These are phyloP conservation scores for Patella caerulea DNA, from an alignment of 2,888 invertebrate species.

Conservation along the genomic window DNA sequence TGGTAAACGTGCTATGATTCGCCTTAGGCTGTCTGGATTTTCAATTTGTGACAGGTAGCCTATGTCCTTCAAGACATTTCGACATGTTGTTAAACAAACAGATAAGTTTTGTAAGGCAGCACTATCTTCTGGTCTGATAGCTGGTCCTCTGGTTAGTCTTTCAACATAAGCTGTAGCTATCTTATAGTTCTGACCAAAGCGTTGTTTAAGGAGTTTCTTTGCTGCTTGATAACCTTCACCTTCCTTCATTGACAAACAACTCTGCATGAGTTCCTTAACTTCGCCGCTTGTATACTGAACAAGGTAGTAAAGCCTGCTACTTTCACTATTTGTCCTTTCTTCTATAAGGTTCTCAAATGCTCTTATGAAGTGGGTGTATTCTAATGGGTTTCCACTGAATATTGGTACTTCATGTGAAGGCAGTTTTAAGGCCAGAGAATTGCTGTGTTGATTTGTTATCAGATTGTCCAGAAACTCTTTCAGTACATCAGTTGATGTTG, in stretches of 20 bases:
- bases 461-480: background rate
- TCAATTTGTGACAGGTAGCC: background rate
- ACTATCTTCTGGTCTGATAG: background rate
- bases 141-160: background rate
- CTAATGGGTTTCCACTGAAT: background rate
- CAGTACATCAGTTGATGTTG: too few relatives aligned
- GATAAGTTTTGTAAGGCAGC: background rate
- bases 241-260: background rate
- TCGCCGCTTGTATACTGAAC: background rate
- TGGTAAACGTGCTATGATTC: background rate
- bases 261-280: background rate
- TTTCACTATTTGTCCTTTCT: background rate
- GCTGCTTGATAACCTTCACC: background rate
- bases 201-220: background rate
- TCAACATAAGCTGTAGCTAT: background rate
- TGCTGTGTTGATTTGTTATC: background rate
- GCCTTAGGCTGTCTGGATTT: background rate
- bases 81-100: background rate
- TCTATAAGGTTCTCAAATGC: background rate
- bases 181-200: background rate
- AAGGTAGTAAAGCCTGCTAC: background rate
- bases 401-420: background rate
- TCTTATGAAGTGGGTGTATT: conserved; percentile 2
- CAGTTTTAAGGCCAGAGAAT: background rate
- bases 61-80: background rate